Evolutionary conservation across 1,140 invertebrate species (phyloP), one percentile per base, ranked within the genome.

Genomic region (Harpegnathos saltator): DNA sequence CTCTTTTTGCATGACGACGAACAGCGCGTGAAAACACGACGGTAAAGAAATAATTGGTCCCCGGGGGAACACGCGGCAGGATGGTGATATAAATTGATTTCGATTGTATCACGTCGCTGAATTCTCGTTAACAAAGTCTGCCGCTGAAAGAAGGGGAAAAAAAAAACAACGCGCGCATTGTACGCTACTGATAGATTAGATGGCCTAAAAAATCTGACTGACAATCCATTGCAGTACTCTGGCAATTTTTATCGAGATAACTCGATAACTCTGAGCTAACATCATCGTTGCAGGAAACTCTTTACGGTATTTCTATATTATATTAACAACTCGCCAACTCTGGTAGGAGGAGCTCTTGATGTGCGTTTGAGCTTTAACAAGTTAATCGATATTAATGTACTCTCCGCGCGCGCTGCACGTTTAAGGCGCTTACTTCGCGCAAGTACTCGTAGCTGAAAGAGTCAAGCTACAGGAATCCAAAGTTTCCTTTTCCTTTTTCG

Each of bases 1-100:
- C 65, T 69, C 63, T 80, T 80, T 69, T 80, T 80, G 63, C 75
- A 78, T 78, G 74, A 78, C 48, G 22, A 22, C 17, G 17, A 69
- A 80, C 17, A 52, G 52, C 22, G 52, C 22, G 75, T 17, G 33
- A 69, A 80, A 80, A 33, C 22, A 56, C 22, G 65, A 80, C 52
- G 52, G 52, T 69, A 80, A 58, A 69, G 52, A 80, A 80, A 80
- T 80, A 80, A 80, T 78, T 80, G 75, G 33, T 80, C 22, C 29
- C 52, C 52, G 29, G 17, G 33, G 75, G 15, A 78, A 78, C 62
- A 56, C 22, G 3, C 12, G n/a, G 54, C 22, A 22, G 14, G 58
- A 66, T 29, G 12, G 22, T 11, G 33, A 58, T 48, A 69, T 69
- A 80, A 80, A 80, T 80, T 80, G 75, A 69, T 69, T 69, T 58